A percentile compares a stretch with the other conserved stretches of the same genome.
These are phyloP conservation scores for Amiota mariae DNA, from an alignment of 2,888 invertebrate genomes.

Conservation along the genomic window DNA sequence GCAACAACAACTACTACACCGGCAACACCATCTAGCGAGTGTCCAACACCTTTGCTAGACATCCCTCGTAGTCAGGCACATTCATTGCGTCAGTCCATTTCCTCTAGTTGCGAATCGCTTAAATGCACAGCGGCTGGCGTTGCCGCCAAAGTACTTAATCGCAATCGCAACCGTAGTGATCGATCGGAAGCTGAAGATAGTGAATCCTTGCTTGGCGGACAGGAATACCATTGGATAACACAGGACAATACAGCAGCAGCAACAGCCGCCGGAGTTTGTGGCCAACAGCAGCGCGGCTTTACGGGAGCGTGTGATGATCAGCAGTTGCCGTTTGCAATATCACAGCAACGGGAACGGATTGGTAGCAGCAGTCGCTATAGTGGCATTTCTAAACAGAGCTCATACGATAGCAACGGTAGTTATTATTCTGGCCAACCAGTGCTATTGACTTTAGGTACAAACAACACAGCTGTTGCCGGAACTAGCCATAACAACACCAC, in stretches of 20 bases:
- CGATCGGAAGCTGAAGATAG: slow-evolving; percentile 52
- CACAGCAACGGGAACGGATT: slow-evolving; percentile 47
- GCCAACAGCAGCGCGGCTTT: slow-evolving; percentile 40
- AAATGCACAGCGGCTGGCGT: slow-evolving; percentile 53
- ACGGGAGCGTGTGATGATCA: slow-evolving; percentile 60
- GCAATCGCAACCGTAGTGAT: slow-evolving; percentile 41
- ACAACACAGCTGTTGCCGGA: background rate
- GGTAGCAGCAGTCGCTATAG: slow-evolving; percentile 59
- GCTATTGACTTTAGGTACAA: slow-evolving; percentile 40
- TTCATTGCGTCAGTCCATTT: slow-evolving; percentile 61
- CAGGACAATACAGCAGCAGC: slow-evolving; percentile 39
- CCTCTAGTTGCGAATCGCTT: slow-evolving; percentile 68
- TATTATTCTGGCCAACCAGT: slow-evolving; percentile 35
- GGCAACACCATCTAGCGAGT: slow-evolving; percentile 45
- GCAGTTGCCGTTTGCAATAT: slow-evolving; percentile 23
- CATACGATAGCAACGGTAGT: slow-evolving; percentile 64
- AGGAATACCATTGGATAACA: slow-evolving; percentile 18
- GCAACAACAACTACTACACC: slow-evolving; percentile 39
- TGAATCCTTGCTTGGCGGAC: slow-evolving; percentile 59
- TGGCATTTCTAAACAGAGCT: slow-evolving; percentile 68
- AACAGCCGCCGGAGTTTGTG: slow-evolving; percentile 28
- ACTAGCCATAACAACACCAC: slow-evolving; percentile 34
- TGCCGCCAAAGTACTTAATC: slow-evolving; percentile 35
- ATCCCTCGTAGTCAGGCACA: slow-evolving; percentile 42
- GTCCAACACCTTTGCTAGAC: slow-evolving; percentile 47